A percentile compares a stretch with the other conserved stretches of the same genome.
Conservation (phyloP, 2,888 invertebrate genomes). For the Amblyteles armatorius region DNA sequence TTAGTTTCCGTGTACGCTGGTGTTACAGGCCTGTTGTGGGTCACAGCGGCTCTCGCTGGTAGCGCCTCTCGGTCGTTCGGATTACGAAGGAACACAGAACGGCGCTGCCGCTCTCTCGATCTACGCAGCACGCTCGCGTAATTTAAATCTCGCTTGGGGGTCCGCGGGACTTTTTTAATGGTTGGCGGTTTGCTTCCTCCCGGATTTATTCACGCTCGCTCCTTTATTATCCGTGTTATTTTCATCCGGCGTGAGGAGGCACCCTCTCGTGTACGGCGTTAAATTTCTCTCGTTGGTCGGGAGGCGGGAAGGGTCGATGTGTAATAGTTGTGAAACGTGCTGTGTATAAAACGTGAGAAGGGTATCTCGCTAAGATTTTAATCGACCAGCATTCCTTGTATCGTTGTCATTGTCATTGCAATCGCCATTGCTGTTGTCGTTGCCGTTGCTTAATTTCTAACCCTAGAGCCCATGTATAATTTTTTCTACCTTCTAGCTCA, state of each 20-base stretch:
- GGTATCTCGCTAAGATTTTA: slow-evolving; percentile 28
- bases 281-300: slow-evolving; percentile 25
- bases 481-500: no score
- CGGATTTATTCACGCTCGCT: slow-evolving; percentile 62
- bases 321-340: slow-evolving; percentile 6
- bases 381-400: background rate
- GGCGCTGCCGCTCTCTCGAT: slow-evolving; percentile 33
- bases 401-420: background rate
- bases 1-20: background rate
- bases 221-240: slow-evolving; percentile 63
- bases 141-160: slow-evolving; percentile 60
- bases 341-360: slow-evolving; percentile 20
- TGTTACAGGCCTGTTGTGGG: background rate
- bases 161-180: slow-evolving; percentile 55
- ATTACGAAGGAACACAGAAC: slow-evolving; percentile 12
- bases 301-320: slow-evolving; percentile 4
- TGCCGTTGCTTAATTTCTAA: no score
- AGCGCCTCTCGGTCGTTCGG: background rate
- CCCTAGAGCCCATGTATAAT: no score
- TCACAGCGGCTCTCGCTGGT: background rate
- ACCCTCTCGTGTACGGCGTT: slow-evolving; percentile 22
- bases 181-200: slow-evolving; percentile 57
- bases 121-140: slow-evolving; percentile 40
- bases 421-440: no score
- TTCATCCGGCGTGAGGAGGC: slow-evolving; percentile 26